Conservation (phyloP, 2,888 invertebrate species). For the Unio delphinus region DNA sequence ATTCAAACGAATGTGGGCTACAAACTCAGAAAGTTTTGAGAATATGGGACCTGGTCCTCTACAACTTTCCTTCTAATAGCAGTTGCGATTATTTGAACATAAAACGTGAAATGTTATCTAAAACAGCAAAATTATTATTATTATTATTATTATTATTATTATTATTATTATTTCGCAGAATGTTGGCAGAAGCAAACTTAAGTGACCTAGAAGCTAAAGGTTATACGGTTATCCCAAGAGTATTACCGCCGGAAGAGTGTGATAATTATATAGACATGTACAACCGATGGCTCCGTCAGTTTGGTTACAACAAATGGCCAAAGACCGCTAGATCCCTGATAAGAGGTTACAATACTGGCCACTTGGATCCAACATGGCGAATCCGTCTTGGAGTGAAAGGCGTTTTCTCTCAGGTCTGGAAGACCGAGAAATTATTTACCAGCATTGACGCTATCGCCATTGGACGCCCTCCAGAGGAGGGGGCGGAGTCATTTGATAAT, state of each 20-base stretch:
- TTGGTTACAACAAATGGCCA: constrained; percentile 14
- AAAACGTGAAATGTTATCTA: too few species aligned
- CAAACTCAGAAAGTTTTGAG: too few species aligned
- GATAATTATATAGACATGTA: constrained; percentile 32
- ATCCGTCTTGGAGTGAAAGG: constrained; percentile 36
- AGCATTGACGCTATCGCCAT: constrained; percentile 56
- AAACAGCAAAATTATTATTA: too few species aligned
- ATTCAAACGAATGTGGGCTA: too few species aligned
- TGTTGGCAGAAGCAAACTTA: constrained; percentile 28
- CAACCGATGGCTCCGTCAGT: constrained; percentile 27
- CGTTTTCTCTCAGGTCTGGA: constrained; percentile 52
- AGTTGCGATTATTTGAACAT: too few species aligned
- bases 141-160: too few species aligned
- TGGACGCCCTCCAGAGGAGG: constrained; percentile 50
- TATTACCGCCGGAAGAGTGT: constrained; percentile 28
- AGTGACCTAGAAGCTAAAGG: constrained; percentile 35
- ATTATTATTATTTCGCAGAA: constrained; percentile 6
- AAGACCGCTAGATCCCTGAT: constrained; percentile 31
- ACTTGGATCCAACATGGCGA: constrained; percentile 44
- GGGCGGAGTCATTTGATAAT: constrained; percentile 21
- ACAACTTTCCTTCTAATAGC: too few species aligned
- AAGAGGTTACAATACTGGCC: constrained; percentile 39
- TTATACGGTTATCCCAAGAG: constrained; percentile 31
- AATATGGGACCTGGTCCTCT: too few species aligned
- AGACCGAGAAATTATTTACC: constrained; percentile 52